phyloP scores from a whole-genome alignment of 2,797 vertebrate genomes.

The Ciconia nigra region DNA sequence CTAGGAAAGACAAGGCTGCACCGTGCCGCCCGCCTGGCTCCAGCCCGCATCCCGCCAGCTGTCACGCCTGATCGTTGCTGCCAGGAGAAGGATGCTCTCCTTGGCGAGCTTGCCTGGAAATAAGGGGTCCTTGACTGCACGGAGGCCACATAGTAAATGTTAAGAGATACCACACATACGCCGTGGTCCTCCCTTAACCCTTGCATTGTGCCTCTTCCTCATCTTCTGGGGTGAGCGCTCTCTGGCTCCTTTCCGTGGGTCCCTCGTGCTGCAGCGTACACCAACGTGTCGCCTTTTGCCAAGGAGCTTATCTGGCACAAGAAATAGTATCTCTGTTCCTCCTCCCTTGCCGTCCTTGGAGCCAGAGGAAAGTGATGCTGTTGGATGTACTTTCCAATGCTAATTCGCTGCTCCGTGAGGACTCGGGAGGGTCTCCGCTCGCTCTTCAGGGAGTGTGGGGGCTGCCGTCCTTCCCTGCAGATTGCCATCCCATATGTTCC shows the following conservation, averaged over 20 bases:
- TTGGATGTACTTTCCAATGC: not conserved
- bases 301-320: not conserved
- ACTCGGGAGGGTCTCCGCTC: not conserved
- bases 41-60: not conserved
- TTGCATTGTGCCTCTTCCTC: not conserved
- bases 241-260: not conserved
- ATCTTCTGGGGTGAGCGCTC: not conserved
- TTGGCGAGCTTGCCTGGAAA: not conserved
- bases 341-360: not conserved
- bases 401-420: not conserved
- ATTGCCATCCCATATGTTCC: conserved; percentile 8
- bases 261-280: not conserved
- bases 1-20: not conserved
- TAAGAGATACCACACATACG: not conserved
- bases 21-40: not conserved
- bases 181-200: not conserved
- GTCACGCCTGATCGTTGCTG: not conserved
- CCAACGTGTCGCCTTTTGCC: not conserved
- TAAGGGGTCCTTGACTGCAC: not conserved
- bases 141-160: not conserved
- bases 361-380: not conserved
- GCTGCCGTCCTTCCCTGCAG: not conserved
- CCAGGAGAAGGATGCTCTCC: not conserved
- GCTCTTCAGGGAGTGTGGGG: not conserved
- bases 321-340: not conserved